These are phyloP conservation scores for Cydia strobilella DNA, from an alignment of 1,140 invertebrate genomes.

Conservation along the genomic window DNA sequence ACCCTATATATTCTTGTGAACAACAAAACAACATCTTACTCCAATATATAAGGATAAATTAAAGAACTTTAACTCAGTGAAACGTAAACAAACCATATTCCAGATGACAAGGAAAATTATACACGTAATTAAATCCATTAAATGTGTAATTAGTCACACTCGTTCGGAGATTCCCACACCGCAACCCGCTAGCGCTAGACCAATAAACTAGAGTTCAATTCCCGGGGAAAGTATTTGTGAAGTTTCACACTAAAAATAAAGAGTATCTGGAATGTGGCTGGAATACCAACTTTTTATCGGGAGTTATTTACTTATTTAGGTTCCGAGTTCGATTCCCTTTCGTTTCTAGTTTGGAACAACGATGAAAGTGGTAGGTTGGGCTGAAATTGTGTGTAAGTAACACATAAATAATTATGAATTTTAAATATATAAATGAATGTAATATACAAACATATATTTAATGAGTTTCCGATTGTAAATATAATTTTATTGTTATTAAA, in stretches of 20 bases:
- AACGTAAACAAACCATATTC: slow-evolving; percentile 11
- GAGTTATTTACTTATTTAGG: slow-evolving; percentile 24
- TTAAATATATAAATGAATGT: no score
- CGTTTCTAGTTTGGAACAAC: neutral
- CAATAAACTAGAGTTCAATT: slow-evolving; percentile 28
- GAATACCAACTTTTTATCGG: slow-evolving; percentile 7
- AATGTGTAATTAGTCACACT: neutral
- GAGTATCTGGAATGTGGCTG: slow-evolving; percentile 29
- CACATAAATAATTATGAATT: no score
- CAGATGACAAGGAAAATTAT: neutral
- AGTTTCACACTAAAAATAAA: slow-evolving; percentile 29
- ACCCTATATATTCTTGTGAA: neutral
- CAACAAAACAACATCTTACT: neutral
- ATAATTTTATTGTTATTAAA: no score
- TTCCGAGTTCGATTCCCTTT: slow-evolving; percentile 24
- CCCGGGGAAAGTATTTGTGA: slow-evolving; percentile 29
- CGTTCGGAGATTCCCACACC: neutral
- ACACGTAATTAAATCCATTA: neutral
- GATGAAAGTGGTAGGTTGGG: no score
- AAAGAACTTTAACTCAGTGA: neutral
- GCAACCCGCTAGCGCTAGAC: neutral
- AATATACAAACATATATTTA: no score
- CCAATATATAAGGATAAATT: neutral
- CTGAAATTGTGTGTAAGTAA: no score
- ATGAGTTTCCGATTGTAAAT: no score